Percentiles rank a stretch among this genome's conserved stretches.
phyloP scores from a whole-genome alignment of 64 coral and sea anemone genomes.

The Montipora foliosa region DNA sequence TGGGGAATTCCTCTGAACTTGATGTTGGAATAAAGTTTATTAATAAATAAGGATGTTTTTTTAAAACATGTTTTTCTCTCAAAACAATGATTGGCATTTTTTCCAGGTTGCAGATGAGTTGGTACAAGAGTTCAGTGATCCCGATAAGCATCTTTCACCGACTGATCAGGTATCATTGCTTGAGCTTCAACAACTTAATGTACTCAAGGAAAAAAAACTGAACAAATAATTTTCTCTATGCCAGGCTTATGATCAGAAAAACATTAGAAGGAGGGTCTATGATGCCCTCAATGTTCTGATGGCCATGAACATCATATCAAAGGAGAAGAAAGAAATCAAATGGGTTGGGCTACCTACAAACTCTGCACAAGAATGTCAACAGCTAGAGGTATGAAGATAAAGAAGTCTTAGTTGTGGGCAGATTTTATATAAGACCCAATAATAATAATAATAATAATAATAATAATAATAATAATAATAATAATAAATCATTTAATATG shows the following conservation, averaged over 20 bases:
- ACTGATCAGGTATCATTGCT: slow-evolving; percentile 90
- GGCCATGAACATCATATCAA: slow-evolving; percentile 99
- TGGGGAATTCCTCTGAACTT: too few relatives aligned
- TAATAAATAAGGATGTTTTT: too few relatives aligned
- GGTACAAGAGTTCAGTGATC: slow-evolving; percentile 99
- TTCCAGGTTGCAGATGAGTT: slow-evolving; percentile 99
- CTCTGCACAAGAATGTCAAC: slow-evolving; percentile 98
- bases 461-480: too few relatives aligned
- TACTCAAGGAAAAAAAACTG: too few relatives aligned
- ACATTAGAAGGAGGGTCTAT: slow-evolving; percentile 97
- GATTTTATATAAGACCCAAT: background rate
- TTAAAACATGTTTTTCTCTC: too few relatives aligned
- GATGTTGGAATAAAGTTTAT: too few relatives aligned
- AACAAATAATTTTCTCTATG: background rate
- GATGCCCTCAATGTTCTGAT: slow-evolving; percentile 99
- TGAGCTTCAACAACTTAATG: background rate
- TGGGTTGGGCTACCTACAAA: slow-evolving; percentile 99
- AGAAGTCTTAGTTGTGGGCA: background rate
- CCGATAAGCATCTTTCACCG: slow-evolving; percentile 96
- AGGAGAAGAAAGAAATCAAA: slow-evolving; percentile 99
- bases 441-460: too few relatives aligned
- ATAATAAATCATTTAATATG: too few relatives aligned
- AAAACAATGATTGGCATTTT: background rate
- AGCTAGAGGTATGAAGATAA: slow-evolving; percentile 78
- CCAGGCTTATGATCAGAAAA: slow-evolving; percentile 99